Conservation (phyloP, 2,113 vertebrate species). For the Chloropsis cyanopogon region DNA sequence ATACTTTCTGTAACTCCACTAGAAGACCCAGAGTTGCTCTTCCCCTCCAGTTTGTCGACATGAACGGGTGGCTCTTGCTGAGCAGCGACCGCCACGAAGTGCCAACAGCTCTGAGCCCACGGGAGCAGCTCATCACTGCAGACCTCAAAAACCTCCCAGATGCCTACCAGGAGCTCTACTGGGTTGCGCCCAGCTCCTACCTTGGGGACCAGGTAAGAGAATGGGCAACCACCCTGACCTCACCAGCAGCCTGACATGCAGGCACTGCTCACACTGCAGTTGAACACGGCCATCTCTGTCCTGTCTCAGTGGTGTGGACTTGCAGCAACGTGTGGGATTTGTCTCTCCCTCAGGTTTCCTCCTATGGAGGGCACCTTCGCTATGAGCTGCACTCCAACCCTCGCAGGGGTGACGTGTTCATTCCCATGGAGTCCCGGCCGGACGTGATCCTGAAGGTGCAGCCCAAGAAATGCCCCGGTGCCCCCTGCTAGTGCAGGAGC, state of each 20-base stretch:
- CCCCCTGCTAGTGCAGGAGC: neutral
- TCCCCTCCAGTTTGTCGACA: slow-evolving; percentile 80
- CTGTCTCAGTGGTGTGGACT: neutral
- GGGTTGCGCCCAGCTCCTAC: slow-evolving; percentile 87
- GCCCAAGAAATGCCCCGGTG: neutral
- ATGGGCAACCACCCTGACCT: rapidly evolving
- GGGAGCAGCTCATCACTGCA: slow-evolving; percentile 75
- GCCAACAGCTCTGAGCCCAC: slow-evolving; percentile 55
- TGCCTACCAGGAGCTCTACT: slow-evolving; percentile 91
- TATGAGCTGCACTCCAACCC: slow-evolving; percentile 86
- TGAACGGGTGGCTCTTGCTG: slow-evolving; percentile 87
- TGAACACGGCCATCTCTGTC: rapidly evolving
- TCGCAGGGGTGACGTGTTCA: slow-evolving; percentile 85
- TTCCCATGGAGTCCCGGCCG: slow-evolving; percentile 82
- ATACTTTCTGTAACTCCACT: neutral
- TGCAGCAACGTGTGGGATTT: rapidly evolving
- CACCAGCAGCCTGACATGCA: rapidly evolving
- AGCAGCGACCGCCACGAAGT: slow-evolving; percentile 85
- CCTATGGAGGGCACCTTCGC: slow-evolving; percentile 86
- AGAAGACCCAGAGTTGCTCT: neutral
- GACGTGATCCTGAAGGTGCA: slow-evolving; percentile 90
- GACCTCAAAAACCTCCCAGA: slow-evolving; percentile 82
- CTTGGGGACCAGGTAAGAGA: slow-evolving; percentile 87
- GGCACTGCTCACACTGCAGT: rapidly evolving
- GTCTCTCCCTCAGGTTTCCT: slow-evolving; percentile 81